Conservation (phyloP, 2,888 invertebrate genomes). For the Nemoura dubitans region DNA sequence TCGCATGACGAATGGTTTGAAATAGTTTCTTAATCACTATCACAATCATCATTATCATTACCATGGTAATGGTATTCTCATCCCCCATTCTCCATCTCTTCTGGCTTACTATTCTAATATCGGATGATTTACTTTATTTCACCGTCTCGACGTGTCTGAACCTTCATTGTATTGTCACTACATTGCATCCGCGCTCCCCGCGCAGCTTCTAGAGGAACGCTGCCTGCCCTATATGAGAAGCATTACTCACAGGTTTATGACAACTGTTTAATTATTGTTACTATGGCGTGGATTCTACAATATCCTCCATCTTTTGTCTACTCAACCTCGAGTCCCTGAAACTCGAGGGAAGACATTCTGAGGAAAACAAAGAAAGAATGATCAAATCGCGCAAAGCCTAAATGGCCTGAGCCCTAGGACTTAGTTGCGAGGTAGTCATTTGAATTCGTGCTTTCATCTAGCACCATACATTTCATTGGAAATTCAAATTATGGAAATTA, state of each 20-base stretch:
- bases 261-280: conserved; percentile 45
- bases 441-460: conserved; percentile 20
- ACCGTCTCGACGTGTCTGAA: not conserved
- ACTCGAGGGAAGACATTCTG: not conserved
- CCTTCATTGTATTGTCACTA: not conserved
- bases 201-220: not conserved
- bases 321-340: not conserved
- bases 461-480: conserved; percentile 45
- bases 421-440: conserved; percentile 40
- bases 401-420: conserved; percentile 35
- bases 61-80: conserved; percentile 19
- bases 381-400: conserved; percentile 33
- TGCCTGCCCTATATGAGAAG: conserved; percentile 40
- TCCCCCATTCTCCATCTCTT: not conserved
- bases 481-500: conserved; percentile 48
- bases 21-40: conserved; percentile 26
- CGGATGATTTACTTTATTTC: conserved; percentile 9
- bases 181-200: too few relatives aligned
- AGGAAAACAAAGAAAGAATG: conserved; percentile 39
- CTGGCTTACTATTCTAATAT: conserved; percentile 7
- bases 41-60: conserved; percentile 22
- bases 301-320: not conserved
- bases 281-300: conserved; percentile 16
- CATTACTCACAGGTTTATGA: conserved; percentile 45
- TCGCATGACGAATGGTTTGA: not conserved